These are phyloP conservation scores for Rhyzopertha dominica DNA, from an alignment of 1,140 invertebrate species.

Conservation along the genomic window DNA sequence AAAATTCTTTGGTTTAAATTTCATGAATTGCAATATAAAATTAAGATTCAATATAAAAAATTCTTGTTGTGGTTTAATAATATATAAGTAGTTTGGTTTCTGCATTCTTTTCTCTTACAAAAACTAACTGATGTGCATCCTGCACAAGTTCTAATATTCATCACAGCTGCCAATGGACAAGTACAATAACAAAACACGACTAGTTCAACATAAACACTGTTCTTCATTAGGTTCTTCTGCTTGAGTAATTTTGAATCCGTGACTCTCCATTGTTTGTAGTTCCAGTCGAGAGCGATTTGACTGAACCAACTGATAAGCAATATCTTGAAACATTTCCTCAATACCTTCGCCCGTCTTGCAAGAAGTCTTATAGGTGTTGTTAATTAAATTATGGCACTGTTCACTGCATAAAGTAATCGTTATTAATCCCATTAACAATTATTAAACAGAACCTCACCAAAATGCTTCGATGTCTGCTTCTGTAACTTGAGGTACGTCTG, in stretches of 20 bases:
- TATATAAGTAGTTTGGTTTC: no score
- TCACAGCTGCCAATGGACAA: no score
- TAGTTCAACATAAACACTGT: no score
- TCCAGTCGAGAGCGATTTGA: constrained; percentile 76
- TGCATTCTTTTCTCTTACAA: no score
- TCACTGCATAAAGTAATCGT: constrained; percentile 52
- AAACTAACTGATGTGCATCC: no score
- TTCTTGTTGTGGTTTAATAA: no score
- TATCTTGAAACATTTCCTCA: constrained; percentile 86
- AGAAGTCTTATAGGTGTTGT: constrained; percentile 83
- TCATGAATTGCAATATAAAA: no score
- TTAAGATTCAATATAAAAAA: no score
- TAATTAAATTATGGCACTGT: constrained; percentile 87
- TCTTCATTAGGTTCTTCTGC: constrained; percentile 54
- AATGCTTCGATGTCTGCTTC: constrained; percentile 88
- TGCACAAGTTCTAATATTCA: no score
- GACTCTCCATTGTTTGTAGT: constrained; percentile 69
- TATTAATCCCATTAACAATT: constrained; percentile 2
- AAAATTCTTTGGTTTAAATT: no score
- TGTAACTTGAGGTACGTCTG: constrained; percentile 66
- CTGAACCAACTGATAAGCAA: constrained; percentile 71
- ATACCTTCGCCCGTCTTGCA: constrained; percentile 84
- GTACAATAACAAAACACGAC: no score
- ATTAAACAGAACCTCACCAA: constrained; percentile 54
- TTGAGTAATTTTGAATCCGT: constrained; percentile 71